Evolutionary conservation across 1,140 invertebrate species (phyloP), one percentile per base, ranked within the genome.

Genomic region (Stenopsyche tienmushanensis): DNA sequence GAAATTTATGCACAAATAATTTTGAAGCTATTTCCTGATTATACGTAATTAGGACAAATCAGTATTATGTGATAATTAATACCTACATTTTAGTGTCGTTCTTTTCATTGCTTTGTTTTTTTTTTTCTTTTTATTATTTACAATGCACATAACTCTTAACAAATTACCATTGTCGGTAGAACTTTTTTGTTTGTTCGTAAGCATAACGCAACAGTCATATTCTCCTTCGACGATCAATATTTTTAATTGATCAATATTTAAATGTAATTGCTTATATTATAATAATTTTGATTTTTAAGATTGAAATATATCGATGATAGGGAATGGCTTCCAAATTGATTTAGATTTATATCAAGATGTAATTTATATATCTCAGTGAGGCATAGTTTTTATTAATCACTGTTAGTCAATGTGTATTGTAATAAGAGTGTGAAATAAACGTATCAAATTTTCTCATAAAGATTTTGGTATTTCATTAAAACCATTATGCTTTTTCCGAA

Each of bases 261-360:
- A n/a, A n/a, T n/a, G n/a, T n/a, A n/a, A n/a, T n/a, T n/a, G n/a
- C n/a, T n/a, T n/a, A n/a, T n/a, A n/a, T n/a, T n/a, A n/a, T n/a
- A n/a, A n/a, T n/a, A n/a, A n/a, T n/a, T n/a, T n/a, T n/a, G n/a
- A n/a, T n/a, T n/a, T n/a, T n/a, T n/a, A n/a, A n/a, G n/a, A n/a
- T n/a, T n/a, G n/a, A n/a, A n/a, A n/a, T n/a, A n/a, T n/a, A n/a
- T n/a, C n/a, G n/a, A n/a, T n/a, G n/a, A n/a, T 26, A 5, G 5
- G 24, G 23, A 60, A 47, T 60, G 57, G 57, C 57, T 60, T 60
- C 57, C 41, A 60, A 60, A 60, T 60, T 60, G 13, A 26, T 47
- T 47, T 26, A 2, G 23, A 54, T 26, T 24, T 34, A 34, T 34
- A 13, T 34, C 13, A 7, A 13, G 13, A 34, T 34, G 29, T 34